A percentile compares a stretch with the other conserved stretches of the same genome.
phyloP scores from a whole-genome alignment of 2,797 vertebrate genomes.

The Eulemur rubriventer region DNA sequence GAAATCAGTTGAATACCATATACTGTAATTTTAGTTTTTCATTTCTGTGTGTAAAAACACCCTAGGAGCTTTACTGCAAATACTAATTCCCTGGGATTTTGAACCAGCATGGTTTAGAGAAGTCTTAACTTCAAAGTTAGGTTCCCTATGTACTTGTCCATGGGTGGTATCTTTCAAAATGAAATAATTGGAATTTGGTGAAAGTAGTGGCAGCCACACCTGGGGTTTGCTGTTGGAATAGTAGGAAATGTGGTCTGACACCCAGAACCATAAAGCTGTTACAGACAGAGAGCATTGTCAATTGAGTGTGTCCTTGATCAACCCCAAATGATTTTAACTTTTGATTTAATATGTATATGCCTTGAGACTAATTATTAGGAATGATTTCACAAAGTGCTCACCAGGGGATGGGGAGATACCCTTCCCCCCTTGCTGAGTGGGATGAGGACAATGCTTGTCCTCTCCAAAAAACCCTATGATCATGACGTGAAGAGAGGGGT shows the following conservation, averaged over 20 bases:
- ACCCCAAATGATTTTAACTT: slow-evolving; percentile 35
- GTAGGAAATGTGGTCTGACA: slow-evolving; percentile 57
- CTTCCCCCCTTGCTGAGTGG: not conserved
- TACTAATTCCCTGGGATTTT: slow-evolving; percentile 70
- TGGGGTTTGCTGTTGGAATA: slow-evolving; percentile 42
- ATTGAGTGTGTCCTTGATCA: slow-evolving; percentile 40
- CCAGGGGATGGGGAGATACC: too few relatives aligned
- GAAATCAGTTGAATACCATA: slow-evolving; percentile 67
- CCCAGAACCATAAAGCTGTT: slow-evolving; percentile 37
- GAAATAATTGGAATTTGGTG: slow-evolving; percentile 66
- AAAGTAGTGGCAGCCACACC: not conserved
- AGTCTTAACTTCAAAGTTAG: slow-evolving; percentile 72
- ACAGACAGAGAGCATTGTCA: slow-evolving; percentile 39
- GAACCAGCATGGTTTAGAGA: slow-evolving; percentile 70
- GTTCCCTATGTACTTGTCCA: slow-evolving; percentile 47
- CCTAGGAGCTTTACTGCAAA: slow-evolving; percentile 67
- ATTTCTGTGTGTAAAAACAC: slow-evolving; percentile 75
- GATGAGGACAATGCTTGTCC: not conserved
- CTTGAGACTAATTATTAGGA: not conserved
- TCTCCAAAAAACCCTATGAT: not conserved
- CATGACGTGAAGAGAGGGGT: not conserved
- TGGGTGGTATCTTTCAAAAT: slow-evolving; percentile 71
- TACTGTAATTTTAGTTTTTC: slow-evolving; percentile 69
- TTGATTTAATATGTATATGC: not conserved
- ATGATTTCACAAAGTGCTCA: not conserved